These are phyloP conservation scores for Ginglymostoma cirratum DNA, from an alignment of 2,113 vertebrate genomes.

Conservation along the genomic window DNA sequence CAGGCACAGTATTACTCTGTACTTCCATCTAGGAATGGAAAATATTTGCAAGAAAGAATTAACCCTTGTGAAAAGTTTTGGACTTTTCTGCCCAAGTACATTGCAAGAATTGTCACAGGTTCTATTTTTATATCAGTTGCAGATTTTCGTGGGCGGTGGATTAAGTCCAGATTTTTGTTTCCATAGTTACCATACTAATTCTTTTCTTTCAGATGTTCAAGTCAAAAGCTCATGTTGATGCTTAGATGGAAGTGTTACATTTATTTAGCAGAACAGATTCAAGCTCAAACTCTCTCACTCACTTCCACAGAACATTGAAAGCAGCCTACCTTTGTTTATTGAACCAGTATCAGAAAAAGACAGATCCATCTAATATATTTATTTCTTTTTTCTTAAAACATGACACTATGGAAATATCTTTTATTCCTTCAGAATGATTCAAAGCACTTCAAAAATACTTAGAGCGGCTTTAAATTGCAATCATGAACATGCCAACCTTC, in stretches of 20 bases:
- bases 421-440: neutral
- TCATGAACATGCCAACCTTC: too few species aligned
- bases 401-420: neutral
- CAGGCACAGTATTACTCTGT: neutral
- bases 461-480: too few species aligned
- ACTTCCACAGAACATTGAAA: neutral
- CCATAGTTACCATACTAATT: neutral
- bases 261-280: neutral
- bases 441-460: neutral
- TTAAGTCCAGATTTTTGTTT: neutral
- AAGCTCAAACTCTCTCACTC: neutral
- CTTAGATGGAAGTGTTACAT: neutral
- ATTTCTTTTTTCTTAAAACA: neutral
- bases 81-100: neutral
- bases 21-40: slow-evolving; percentile 35
- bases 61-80: neutral
- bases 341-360: neutral
- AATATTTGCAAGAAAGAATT: neutral
- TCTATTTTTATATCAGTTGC: neutral
- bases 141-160: slow-evolving; percentile 7
- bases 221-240: neutral
- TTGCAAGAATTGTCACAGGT: neutral
- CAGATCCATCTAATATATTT: neutral
- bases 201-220: neutral
- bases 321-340: neutral